Percentiles rank a stretch among this genome's conserved stretches.
These are phyloP conservation scores for Hirudinaria manillensis DNA, from an alignment of 2,888 invertebrate species.

Conservation along the genomic window DNA sequence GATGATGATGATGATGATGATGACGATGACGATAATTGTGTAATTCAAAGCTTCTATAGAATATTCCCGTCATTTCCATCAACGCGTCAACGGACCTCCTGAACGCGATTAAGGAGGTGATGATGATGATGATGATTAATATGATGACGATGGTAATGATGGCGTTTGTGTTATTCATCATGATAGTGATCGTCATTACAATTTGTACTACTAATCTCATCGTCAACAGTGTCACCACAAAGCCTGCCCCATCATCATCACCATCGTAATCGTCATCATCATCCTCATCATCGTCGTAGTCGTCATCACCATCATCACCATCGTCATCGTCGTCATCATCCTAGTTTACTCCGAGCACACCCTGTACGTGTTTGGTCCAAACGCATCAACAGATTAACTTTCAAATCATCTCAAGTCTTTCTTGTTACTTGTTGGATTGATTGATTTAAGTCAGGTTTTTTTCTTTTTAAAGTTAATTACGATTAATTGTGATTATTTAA, in stretches of 20 bases:
- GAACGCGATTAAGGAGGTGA: neutral
- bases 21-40: neutral
- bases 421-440: no score
- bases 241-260: neutral
- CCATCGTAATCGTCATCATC: neutral
- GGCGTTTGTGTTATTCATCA: neutral
- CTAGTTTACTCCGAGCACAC: no score
- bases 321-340: neutral
- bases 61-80: no score
- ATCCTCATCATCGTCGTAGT: neutral
- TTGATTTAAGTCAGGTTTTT: no score
- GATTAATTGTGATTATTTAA: no score
- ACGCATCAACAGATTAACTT: no score
- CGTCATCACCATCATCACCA: constrained; percentile 7
- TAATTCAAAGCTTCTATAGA: no score
- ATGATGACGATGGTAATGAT: neutral
- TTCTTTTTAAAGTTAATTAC: no score
- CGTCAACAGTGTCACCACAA: neutral
- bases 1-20: constrained; percentile 6
- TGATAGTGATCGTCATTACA: neutral
- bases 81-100: no score
- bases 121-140: neutral
- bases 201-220: neutral
- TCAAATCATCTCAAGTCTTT: no score
- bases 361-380: no score